A percentile compares a stretch with the other conserved stretches of the same genome.
phyloP scores from a whole-genome alignment of 2,888 invertebrate genomes.

The Epistrophe grossulariae region DNA sequence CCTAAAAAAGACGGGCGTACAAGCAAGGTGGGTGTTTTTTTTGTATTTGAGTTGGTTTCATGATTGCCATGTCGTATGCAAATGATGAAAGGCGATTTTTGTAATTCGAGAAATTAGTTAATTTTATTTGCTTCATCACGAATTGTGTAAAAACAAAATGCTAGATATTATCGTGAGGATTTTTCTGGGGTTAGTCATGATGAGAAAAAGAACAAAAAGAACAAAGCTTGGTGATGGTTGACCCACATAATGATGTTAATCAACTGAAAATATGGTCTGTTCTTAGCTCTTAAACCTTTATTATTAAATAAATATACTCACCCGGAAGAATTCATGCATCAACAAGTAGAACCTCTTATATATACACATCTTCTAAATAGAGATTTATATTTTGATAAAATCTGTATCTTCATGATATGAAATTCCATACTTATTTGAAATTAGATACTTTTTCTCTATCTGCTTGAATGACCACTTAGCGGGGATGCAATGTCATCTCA shows the following conservation, averaged over 20 bases:
- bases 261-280: neutral
- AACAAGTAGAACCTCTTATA: neutral
- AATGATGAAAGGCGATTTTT: conserved; percentile 47
- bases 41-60: conserved; percentile 1
- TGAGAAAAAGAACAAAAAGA: neutral
- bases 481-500: conserved; percentile 7
- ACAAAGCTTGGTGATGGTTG: too few species aligned
- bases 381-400: neutral
- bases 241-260: neutral
- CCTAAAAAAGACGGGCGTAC: conserved; percentile 83
- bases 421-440: conserved; percentile 8
- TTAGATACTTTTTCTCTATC: neutral
- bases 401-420: neutral
- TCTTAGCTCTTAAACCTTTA: neutral
- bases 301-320: neutral
- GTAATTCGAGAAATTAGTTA: conserved; percentile 42
- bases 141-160: conserved; percentile 55
- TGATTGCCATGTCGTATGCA: conserved; percentile 1
- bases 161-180: conserved; percentile 1
- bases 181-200: neutral
- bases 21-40: conserved; percentile 80
- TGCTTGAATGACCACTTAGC: conserved; percentile 15
- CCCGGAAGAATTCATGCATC: neutral
- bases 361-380: neutral
- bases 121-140: conserved; percentile 49